Base-by-base conservation (phyloP, 2,113 vertebrate species). In the Brachyhypopomus gauderio region DNA sequence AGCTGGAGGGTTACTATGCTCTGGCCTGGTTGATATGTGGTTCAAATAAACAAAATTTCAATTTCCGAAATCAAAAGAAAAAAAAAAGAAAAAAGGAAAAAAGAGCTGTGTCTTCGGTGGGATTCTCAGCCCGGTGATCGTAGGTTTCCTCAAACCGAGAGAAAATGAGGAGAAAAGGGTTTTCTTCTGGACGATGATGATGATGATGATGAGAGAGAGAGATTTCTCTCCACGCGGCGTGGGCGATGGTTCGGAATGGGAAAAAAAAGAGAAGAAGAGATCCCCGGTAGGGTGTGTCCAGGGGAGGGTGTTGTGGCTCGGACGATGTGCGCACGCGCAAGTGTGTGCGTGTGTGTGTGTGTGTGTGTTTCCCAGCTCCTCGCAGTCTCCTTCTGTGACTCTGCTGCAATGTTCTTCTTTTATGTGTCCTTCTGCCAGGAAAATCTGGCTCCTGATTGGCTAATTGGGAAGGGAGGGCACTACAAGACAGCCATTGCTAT, bases 361-460 rank as follows among this genome's bases (percentile, higher is more conserved):
- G 23, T 77, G 72, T 85, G 89, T 85, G 92, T 92, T 93, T 93
- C 92, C 92, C 91, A 89, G 91, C 91, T 92, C 89, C 91, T 92
- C 83, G 87, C 92, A 91, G 90, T 91, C 93, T 94, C 91, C 93
- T 93, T 94, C 92, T 93, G 91, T 93, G 91, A 91, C 92, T 93
- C 91, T 93, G 91, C 93, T 94, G 93, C 93, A 94, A 94, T 94
- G 92, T 93, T 93, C 93, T 93, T 93, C 93, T 93, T 94, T 94
- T 94, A 94, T 94, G 93, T 90, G 86, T 93, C 91, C 92, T 92
- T 90, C 93, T 92, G 92, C 88, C 92, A 92, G 91, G 86, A 89
- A 89, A 89, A 92, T 92, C 87, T 79, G 75, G 88, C 85, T 84
- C 89, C 93, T 93, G 92, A 94, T 94, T 94, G 93, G 93, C 93